Percentiles rank a stretch among this genome's conserved stretches.
phyloP scores from a whole-genome alignment of 2,888 invertebrate genomes.

The Agonum fuliginosum region DNA sequence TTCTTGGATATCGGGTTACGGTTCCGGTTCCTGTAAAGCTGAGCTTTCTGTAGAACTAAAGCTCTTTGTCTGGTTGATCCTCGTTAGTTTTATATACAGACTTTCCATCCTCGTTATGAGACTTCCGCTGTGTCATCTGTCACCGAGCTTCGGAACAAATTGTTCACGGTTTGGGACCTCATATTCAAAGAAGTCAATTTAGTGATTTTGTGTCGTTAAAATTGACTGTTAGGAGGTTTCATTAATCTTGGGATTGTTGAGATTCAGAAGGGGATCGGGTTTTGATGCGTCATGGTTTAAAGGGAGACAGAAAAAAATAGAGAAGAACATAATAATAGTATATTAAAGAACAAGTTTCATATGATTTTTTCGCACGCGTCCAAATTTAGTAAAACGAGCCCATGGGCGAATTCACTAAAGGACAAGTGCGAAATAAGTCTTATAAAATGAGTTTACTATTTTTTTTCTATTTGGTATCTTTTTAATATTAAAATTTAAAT shows the following conservation, averaged over 20 bases:
- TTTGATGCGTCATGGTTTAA: constrained; percentile 20
- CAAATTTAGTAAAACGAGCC: too few species aligned
- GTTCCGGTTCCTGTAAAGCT: constrained; percentile 20
- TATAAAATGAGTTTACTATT: too few species aligned
- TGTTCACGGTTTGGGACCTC: constrained; percentile 26
- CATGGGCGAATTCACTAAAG: too few species aligned
- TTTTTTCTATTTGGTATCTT: too few species aligned
- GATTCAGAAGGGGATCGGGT: neutral
- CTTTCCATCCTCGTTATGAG: constrained; percentile 32
- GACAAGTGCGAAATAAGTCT: too few species aligned
- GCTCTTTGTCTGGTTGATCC: neutral
- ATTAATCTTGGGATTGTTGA: constrained; percentile 31
- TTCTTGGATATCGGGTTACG: constrained; percentile 23
- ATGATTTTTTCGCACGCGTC: too few species aligned
- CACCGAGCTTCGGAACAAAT: constrained; percentile 19
- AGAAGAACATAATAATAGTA: too few species aligned
- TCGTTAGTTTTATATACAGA: constrained; percentile 1
- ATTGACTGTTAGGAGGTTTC: constrained; percentile 24
- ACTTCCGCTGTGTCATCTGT: constrained; percentile 40
- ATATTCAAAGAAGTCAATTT: constrained; percentile 40
- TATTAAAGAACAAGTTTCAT: too few species aligned
- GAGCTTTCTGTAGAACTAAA: neutral
- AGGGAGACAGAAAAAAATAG: neutral
- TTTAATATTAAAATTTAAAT: too few species aligned
- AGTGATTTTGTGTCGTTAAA: constrained; percentile 18